Evolutionary conservation across 2,797 vertebrate genomes (phyloP).

Genomic region (Centropyge bicolor): DNA sequence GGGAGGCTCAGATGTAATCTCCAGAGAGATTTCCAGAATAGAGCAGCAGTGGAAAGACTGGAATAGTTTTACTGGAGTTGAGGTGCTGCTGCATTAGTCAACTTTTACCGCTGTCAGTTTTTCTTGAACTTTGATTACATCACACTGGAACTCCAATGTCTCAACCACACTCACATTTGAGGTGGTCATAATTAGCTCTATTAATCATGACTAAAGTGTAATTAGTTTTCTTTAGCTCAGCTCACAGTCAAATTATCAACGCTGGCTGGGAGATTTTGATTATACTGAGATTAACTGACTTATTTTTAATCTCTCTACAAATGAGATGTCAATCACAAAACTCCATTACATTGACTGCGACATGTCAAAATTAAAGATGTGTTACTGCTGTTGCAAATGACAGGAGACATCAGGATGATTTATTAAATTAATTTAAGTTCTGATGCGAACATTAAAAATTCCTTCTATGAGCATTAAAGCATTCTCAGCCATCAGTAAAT

Average conservation of each 20-base stretch:
- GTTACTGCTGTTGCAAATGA: not conserved
- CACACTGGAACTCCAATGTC: not conserved
- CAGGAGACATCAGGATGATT: not conserved
- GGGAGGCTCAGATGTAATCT: slow-evolving; percentile 50
- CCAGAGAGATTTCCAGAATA: slow-evolving; percentile 64
- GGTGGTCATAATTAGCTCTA: not conserved
- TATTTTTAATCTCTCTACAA: not conserved
- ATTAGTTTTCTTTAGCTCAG: not conserved
- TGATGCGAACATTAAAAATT: not conserved
- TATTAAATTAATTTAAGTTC: not conserved
- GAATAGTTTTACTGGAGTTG: slow-evolving; percentile 31
- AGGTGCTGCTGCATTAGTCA: not conserved
- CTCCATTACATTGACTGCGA: not conserved
- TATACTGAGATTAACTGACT: not conserved
- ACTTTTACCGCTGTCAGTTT: not conserved
- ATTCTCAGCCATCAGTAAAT: not conserved
- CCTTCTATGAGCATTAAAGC: too few relatives aligned
- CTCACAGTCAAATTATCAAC: not conserved
- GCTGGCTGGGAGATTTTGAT: not conserved
- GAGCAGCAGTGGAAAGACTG: slow-evolving; percentile 49
- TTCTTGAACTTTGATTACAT: not conserved
- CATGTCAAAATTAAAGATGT: not conserved
- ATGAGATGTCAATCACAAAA: not conserved
- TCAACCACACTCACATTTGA: not conserved
- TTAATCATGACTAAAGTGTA: not conserved